These are phyloP conservation scores for Oophaga pumilio DNA, from an alignment of 2,113 vertebrate species.

Conservation along the genomic window DNA sequence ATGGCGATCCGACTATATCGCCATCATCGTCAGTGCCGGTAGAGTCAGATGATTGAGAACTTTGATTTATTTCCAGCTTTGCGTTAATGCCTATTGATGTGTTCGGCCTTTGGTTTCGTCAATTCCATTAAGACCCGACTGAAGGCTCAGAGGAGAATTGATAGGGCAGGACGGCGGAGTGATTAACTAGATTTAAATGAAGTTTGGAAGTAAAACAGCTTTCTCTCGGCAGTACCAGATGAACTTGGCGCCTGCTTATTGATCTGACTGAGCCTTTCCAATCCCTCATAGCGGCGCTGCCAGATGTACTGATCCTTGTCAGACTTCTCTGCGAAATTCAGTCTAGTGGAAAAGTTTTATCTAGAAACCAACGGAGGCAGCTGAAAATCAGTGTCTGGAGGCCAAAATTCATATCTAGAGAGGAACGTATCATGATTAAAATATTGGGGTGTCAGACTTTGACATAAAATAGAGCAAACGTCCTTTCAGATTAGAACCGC, in stretches of 20 bases:
- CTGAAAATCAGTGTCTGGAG: background rate
- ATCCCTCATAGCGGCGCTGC: background rate
- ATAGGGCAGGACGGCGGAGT: background rate
- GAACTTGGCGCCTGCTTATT: background rate
- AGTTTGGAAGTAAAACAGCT: constrained; percentile 17
- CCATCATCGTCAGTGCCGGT: background rate
- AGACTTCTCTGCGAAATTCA: background rate
- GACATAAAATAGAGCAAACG: background rate
- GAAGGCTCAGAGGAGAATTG: accelerated
- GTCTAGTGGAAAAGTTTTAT: background rate
- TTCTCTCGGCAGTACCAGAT: constrained; percentile 11
- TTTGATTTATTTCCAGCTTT: background rate
- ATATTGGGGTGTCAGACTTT: background rate
- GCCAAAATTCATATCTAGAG: background rate
- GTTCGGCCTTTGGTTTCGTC: background rate
- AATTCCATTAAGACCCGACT: constrained; percentile 2
- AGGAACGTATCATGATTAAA: background rate
- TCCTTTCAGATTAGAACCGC: no score
- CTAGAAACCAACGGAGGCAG: background rate
- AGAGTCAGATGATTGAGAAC: background rate
- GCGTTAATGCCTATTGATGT: constrained; percentile 9
- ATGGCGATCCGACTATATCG: background rate
- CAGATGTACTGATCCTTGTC: background rate
- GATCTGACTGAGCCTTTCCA: constrained; percentile 2
- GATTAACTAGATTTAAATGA: constrained; percentile 47